Evolutionary conservation across 2,888 invertebrate species (phyloP).

Genomic region (Apodemia duryi): DNA sequence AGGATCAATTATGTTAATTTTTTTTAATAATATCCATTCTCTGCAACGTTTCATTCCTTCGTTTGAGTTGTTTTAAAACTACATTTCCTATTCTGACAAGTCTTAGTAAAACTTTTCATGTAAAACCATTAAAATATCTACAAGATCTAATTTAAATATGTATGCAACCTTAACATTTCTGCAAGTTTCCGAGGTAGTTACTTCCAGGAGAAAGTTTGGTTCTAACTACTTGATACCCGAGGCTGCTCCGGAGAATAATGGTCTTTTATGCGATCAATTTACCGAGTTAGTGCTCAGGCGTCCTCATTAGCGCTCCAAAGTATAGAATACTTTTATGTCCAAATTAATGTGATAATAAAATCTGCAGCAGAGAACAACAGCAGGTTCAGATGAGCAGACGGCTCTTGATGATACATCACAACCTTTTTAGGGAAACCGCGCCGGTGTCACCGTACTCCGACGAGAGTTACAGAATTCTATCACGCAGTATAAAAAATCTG

Average conservation of each 20-base stretch:
- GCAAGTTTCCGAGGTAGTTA: conserved; percentile 4
- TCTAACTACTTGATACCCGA: conserved; percentile 1
- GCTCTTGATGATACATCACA: no score
- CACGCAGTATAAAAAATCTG: no score
- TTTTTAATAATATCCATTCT: no score
- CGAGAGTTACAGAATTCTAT: no score
- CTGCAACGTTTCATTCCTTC: no score
- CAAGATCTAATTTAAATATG: conserved; percentile 5
- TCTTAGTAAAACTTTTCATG: not conserved
- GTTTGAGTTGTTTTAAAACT: no score
- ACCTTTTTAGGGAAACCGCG: no score
- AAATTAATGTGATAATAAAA: conserved; percentile 1
- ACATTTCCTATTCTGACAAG: conserved; percentile 2
- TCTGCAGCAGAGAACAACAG: not conserved
- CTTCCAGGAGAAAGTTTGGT: not conserved
- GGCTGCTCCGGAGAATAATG: conserved; percentile 13
- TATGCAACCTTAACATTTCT: conserved; percentile 7
- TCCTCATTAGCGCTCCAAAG: not conserved
- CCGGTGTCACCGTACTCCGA: no score
- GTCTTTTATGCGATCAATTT: conserved; percentile 9
- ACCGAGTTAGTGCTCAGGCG: not conserved
- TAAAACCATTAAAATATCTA: conserved; percentile 2
- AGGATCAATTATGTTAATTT: no score
- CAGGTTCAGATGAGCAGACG: not conserved
- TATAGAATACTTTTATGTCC: not conserved